Evolutionary conservation across 2,797 vertebrate genomes (phyloP).

Genomic region (Carduelis carduelis): DNA sequence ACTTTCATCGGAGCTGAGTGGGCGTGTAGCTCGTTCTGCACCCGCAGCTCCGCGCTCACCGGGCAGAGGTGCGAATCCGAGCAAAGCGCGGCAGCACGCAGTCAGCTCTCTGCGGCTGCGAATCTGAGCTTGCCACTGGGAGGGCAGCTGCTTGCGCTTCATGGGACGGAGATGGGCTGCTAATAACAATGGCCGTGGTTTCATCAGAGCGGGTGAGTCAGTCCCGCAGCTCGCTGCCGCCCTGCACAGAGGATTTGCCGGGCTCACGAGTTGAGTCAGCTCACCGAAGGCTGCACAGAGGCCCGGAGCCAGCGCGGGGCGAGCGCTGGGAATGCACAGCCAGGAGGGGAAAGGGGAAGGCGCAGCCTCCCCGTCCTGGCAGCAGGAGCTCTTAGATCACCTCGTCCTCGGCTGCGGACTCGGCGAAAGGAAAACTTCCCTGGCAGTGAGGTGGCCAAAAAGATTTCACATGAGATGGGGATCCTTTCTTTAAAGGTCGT

Average conservation of each 20-base stretch:
- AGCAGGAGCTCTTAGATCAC: background rate
- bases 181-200: background rate
- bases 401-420: background rate
- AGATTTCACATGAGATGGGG: background rate
- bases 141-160: background rate
- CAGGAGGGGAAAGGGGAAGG: background rate
- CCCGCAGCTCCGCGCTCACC: background rate
- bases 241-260: background rate
- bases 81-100: background rate
- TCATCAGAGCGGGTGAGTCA: slow-evolving; percentile 18
- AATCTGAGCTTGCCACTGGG: background rate
- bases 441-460: background rate
- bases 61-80: background rate
- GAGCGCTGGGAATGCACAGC: background rate
- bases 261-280: background rate
- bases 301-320: background rate
- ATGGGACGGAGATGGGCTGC: background rate
- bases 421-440: background rate
- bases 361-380: background rate
- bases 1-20: background rate
- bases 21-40: background rate
- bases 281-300: background rate
- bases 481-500: background rate
- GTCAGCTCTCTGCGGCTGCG: background rate
- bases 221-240: background rate